Evolutionary conservation across 2,888 invertebrate species (phyloP), one percentile per base, ranked within the genome.

Genomic region (Plagiodera versicolora): DNA sequence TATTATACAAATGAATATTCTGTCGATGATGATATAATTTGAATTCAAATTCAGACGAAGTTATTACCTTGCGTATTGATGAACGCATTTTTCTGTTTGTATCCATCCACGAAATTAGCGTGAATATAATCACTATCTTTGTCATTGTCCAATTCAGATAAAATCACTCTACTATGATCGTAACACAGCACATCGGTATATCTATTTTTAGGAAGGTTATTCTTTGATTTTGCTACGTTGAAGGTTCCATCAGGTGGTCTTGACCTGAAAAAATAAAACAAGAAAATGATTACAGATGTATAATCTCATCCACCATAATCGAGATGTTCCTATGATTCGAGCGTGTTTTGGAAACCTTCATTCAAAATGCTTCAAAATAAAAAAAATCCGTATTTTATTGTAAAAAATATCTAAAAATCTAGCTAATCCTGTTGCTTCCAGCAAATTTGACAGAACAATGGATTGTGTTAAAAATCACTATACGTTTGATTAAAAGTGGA

Each of bases 21-120:
- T n/a, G n/a, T n/a, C n/a, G n/a, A n/a, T n/a, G n/a, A n/a, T n/a
- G n/a, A n/a, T 24, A 24, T 24, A 24, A 5, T 24, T 24, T 24
- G 4, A 24, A 19, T 0, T 6, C 18, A 14, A 10, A 14, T 20
- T 48, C 24, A 11, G 1, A 11, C 1, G 19, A 19, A 6, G 10
- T 18, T 17, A 74, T 77, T 72, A 93, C 93, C 98, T 87, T 98
- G 98, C 72, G 98, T 97, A 75, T 94, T 96, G 77, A 98, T 98
- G 82, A 95, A 98, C 56, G 97, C 97, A 82, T 95, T 95, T 79
- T 94, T 94, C 82, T 97, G 97, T 80, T 95, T 94, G 82, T 97
- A 98, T 16, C 98, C 98, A 82, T 98, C 97, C 56, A 98, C 97
- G 81, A 91, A 98, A 84, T 98, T 98, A 59, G 97, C 98, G 83